Evolutionary conservation across 2,113 vertebrate genomes (phyloP), one percentile per base, ranked within the genome.

Genomic region (Eurypyga helias): DNA sequence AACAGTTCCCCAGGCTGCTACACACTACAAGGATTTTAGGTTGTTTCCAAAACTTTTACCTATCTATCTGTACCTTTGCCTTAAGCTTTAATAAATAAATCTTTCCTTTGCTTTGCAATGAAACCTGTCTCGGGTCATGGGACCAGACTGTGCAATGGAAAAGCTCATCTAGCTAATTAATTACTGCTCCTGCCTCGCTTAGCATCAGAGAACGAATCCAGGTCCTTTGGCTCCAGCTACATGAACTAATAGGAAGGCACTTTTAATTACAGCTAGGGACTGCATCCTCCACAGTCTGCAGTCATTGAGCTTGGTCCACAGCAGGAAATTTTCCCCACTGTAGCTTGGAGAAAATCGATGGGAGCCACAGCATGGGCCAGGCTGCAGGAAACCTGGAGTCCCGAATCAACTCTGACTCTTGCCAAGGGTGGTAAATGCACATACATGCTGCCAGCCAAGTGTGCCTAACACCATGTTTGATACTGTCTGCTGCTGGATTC

Each of bases 41-140:
- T 97, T 96, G 89, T 96, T 97, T 96, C 96, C 96, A 78, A 89
- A 94, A 89, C 95, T 73, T 92, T 49, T 94, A 51, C 83, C 76
- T 75, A 75, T 52, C 62, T 79, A 51, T 71, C 38, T 12, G 12
- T 87, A 84, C 51, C 52, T 89, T 95, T 67, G 91, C 96, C 96
- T 95, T 91, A 46, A 95, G 93, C 96, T 96, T 97, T 87, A 67
- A 89, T 79, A 94, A 91, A 57, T 81, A 96, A 94, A 72, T 76
- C 38, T 89, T 87, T 33, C 48, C 43, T 89, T 38, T 62, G 65
- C 65, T 91, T 84, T 5, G 7, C 77, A 43, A 18, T 17, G 69
- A 92, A 60, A 90, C 77, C 57, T 67, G 9, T 94, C 64, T 62
- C 64, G 77, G 93, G 60, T 84, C 91, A 81, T 36, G 77, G 89